Evolutionary conservation across 2,888 invertebrate species (phyloP), one percentile per base, ranked within the genome.

Genomic region (Synanthedon formicaeformis): DNA sequence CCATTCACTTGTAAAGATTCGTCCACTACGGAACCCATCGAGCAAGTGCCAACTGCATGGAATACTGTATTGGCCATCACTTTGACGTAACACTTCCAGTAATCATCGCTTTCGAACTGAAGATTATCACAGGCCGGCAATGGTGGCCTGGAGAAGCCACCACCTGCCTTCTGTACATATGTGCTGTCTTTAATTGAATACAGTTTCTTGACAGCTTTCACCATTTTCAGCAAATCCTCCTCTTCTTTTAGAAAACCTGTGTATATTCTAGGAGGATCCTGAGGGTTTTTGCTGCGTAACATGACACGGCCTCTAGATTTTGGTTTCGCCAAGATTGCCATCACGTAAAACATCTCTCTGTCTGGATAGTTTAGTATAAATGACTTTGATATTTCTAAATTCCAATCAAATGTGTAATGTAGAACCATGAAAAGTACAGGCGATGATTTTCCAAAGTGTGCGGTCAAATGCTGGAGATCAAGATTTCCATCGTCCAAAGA

Each of bases 21-120:
- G 72, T 91, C 90, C 0, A 93, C 92, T 2, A 92, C 92, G 0
- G 92, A 90, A 2, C 73, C 80, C 93, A 93, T 93, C 71, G 92
- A 93, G 52, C 90, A 90, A 0, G 92, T 92, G 0, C 92, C 90
- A 1, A 89, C 81, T 0, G 91, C 92, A 72, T 93, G 92, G 63
- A 92, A 93, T 50, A 91, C 90, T 0, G 92, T 92, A 54, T 89
- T 88, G 0, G 91, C 90, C 49, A 88, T 83, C 63, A 92, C 91
- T 16, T 90, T 71, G 4, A 90, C 77, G 45, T 89, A 83, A 63
- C 92, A 92, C 57, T 90, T 90, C 91, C 91, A 91, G 65, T 91
- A 92, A n/a, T 90, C 89, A 65, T 91, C 91, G 0, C 88, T 83
- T 54, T 41, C 23, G 12, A 55, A 57, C n/a, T 48, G 34, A 8